A percentile compares a stretch with the other conserved stretches of the same genome.
Conservation (phyloP, 2,888 invertebrate genomes). For the Pristionchus entomophagus region DNA sequence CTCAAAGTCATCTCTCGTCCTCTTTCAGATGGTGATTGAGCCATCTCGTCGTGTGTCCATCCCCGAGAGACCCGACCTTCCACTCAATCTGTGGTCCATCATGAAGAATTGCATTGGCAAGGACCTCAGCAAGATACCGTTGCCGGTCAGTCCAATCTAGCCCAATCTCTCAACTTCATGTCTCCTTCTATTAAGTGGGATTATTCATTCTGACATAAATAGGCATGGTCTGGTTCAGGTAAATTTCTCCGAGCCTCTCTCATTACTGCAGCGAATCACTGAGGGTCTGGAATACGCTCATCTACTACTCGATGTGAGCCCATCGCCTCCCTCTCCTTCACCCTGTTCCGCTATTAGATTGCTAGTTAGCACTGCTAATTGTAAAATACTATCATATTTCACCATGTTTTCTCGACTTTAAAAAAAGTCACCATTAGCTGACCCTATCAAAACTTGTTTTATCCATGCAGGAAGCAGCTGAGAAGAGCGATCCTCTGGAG, state of each 20-base stretch:
- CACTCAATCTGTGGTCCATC: slow-evolving; percentile 97
- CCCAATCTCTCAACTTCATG: slow-evolving; percentile 83
- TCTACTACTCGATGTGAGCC: slow-evolving; percentile 80
- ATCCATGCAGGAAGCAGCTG: slow-evolving; percentile 32
- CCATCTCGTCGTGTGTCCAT: slow-evolving; percentile 85
- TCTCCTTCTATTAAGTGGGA: neutral
- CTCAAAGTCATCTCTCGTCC: too few species aligned
- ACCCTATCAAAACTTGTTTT: neutral
- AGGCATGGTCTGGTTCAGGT: slow-evolving; percentile 67
- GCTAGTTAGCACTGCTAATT: too few species aligned
- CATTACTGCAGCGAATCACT: slow-evolving; percentile 96
- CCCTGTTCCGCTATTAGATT: too few species aligned
- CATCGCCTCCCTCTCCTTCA: neutral
- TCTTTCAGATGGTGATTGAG: neutral
- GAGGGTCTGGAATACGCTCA: slow-evolving; percentile 98
- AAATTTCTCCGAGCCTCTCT: slow-evolving; percentile 95
- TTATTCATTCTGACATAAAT: too few species aligned
- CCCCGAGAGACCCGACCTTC: slow-evolving; percentile 89
- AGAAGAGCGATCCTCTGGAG: slow-evolving; percentile 55
- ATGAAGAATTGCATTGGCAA: slow-evolving; percentile 99
- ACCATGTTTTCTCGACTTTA: too few species aligned
- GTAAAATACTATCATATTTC: too few species aligned
- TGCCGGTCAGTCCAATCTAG: slow-evolving; percentile 84
- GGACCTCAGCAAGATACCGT: slow-evolving; percentile 98
- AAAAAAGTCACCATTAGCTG: too few species aligned